Percentiles rank a stretch among this genome's conserved stretches.
Conservation (phyloP, 2,797 vertebrate genomes). For the Rhinella marina region DNA sequence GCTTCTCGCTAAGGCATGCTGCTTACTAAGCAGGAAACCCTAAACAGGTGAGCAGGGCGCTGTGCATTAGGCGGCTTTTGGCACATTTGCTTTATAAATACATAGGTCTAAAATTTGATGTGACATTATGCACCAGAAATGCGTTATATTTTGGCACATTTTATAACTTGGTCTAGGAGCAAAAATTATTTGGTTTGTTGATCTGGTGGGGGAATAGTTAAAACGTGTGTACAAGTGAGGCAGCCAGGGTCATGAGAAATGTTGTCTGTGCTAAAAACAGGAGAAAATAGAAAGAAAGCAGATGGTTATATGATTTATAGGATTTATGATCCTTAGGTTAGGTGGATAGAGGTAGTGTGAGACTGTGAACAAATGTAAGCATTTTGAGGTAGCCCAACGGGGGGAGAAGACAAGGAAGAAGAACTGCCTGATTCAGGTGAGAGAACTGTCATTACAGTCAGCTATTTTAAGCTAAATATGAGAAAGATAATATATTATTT, state of each 20-base stretch:
- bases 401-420: not conserved
- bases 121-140: too few relatives aligned
- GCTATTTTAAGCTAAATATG: not conserved
- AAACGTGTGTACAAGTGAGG: not conserved
- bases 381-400: not conserved
- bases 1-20: too few relatives aligned
- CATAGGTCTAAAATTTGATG: too few relatives aligned
- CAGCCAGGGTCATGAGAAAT: not conserved
- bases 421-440: not conserved
- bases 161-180: too few relatives aligned
- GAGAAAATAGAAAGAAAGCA: conserved; percentile 7
- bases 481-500: not conserved
- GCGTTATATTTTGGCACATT: too few relatives aligned
- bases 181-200: not conserved
- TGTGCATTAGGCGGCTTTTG: too few relatives aligned
- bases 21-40: too few relatives aligned
- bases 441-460: not conserved
- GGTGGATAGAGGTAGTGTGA: conserved; percentile 8
- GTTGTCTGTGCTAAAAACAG: conserved; percentile 6
- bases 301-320: conserved; percentile 22
- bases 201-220: not conserved
- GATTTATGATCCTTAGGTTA: not conserved
- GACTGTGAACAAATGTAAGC: conserved; percentile 28
- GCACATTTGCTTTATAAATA: too few relatives aligned
- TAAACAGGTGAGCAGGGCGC: too few relatives aligned